A percentile compares a stretch with the other conserved stretches of the same genome.
These are phyloP conservation scores for Pseudolaguvia tuberculata DNA, from an alignment of 2,113 vertebrate species.

Conservation along the genomic window DNA sequence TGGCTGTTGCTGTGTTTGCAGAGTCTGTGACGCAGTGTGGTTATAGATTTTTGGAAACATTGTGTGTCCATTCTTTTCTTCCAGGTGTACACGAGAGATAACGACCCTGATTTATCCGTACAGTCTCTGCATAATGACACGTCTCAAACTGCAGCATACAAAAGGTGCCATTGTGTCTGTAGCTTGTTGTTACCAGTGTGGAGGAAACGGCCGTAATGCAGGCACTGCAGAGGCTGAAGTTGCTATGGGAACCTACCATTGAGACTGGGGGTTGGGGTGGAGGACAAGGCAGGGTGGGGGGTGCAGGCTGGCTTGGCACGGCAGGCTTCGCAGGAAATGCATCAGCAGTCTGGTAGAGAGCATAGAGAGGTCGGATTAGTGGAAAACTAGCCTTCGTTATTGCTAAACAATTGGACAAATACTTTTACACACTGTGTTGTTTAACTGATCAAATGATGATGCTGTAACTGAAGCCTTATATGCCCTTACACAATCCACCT, in stretches of 20 bases:
- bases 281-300: constrained; percentile 34
- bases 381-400: no score
- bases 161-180: constrained; percentile 42
- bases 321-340: constrained; percentile 45
- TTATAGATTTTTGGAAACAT: constrained; percentile 34
- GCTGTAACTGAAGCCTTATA: background rate
- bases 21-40: constrained; percentile 19
- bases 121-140: constrained; percentile 35
- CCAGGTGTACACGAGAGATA: constrained; percentile 50
- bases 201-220: constrained; percentile 36
- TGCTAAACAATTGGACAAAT: background rate
- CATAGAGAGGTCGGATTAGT: constrained; percentile 26
- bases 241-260: constrained; percentile 61
- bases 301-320: constrained; percentile 37
- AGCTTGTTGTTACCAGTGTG: constrained; percentile 35
- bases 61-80: constrained; percentile 29
- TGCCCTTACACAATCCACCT: background rate
- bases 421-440: background rate
- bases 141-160: constrained; percentile 35
- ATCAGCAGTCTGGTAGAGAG: constrained; percentile 45
- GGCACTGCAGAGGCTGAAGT: constrained; percentile 54
- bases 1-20: constrained; percentile 31
- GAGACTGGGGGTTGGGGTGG: constrained; percentile 48
- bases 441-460: background rate
- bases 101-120: constrained; percentile 48